Evolutionary conservation across 2,888 invertebrate species (phyloP).

Genomic region (Ormyrus labotus): DNA sequence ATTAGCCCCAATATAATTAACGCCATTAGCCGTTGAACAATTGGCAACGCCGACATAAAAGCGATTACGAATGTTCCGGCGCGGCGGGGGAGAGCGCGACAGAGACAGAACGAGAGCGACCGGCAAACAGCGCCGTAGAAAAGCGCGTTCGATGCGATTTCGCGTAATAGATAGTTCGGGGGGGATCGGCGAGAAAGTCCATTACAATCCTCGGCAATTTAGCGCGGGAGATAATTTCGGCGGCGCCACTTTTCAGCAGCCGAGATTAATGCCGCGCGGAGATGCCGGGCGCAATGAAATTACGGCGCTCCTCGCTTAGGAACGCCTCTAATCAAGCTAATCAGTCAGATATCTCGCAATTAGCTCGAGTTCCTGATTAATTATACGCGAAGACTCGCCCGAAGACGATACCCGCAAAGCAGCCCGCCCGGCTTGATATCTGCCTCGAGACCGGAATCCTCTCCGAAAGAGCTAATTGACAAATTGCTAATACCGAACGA

Average conservation of each 20-base stretch:
- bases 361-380: slow-evolving; percentile 30
- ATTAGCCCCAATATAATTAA: too few species aligned
- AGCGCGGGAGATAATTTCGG: neutral
- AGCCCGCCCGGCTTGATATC: too few species aligned
- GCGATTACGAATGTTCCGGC: neutral
- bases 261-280: slow-evolving; percentile 10
- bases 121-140: neutral
- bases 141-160: neutral
- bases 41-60: too few species aligned
- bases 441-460: slow-evolving; percentile 3
- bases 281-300: slow-evolving; percentile 20
- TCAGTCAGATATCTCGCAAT: slow-evolving; percentile 39
- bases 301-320: neutral
- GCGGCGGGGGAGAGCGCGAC: neutral
- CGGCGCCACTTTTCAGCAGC: neutral
- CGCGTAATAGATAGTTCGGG: neutral
- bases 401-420: too few species aligned
- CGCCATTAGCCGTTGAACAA: too few species aligned
- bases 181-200: neutral
- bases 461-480: slow-evolving; percentile 60
- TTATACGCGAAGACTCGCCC: slow-evolving; percentile 2
- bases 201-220: slow-evolving; percentile 19
- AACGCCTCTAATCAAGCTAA: slow-evolving; percentile 30
- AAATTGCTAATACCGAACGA: slow-evolving; percentile 61
- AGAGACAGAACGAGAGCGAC: neutral